Evolutionary conservation across 2,113 vertebrate species (phyloP).

Genomic region (Paralichthys olivaceus): DNA sequence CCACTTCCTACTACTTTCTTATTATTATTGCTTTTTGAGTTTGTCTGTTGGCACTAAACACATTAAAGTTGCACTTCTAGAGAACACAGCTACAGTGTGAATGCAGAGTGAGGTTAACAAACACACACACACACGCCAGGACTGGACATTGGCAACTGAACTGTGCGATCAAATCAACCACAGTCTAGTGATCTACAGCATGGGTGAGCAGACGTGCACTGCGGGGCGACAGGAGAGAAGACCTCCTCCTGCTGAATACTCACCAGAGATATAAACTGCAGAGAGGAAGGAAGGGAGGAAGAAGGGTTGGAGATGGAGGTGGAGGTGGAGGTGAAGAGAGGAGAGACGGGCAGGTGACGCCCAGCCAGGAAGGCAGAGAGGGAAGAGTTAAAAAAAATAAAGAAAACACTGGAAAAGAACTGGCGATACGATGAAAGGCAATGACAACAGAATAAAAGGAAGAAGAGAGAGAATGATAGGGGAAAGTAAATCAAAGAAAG

Average conservation of each 20-base stretch:
- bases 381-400: conserved; percentile 55
- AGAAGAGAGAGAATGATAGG: conserved; percentile 8
- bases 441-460: background rate
- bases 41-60: background rate
- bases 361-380: conserved; percentile 56
- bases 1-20: background rate
- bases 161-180: conserved; percentile 53
- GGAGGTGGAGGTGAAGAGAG: conserved; percentile 55
- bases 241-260: conserved; percentile 82
- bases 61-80: background rate
- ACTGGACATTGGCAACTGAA: conserved; percentile 34
- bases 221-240: conserved; percentile 29
- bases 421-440: conserved; percentile 26
- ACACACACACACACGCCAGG: conserved; percentile 38
- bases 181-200: conserved; percentile 59
- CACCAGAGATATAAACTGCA: conserved; percentile 98
- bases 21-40: too few species aligned
- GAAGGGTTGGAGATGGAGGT: conserved; percentile 48
- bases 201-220: conserved; percentile 53
- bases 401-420: conserved; percentile 59
- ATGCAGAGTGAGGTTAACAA: conserved; percentile 42
- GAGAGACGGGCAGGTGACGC: conserved; percentile 48
- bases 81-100: conserved; percentile 23
- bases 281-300: conserved; percentile 83
- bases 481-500: conserved; percentile 8